These are phyloP conservation scores for Silurus meridionalis DNA, from an alignment of 2,113 vertebrate genomes.

Conservation along the genomic window DNA sequence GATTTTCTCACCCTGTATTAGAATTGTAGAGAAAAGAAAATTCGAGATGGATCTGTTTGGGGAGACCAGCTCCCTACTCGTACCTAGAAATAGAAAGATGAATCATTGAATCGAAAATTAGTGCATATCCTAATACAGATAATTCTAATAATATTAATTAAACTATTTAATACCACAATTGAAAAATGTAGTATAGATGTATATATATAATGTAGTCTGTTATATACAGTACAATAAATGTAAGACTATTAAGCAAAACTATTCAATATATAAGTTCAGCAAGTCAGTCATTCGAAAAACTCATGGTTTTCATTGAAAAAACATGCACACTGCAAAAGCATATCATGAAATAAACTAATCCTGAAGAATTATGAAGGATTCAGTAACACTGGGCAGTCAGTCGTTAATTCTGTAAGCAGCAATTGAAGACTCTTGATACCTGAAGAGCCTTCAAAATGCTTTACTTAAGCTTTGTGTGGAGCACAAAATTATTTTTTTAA, in stretches of 20 bases:
- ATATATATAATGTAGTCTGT: background rate
- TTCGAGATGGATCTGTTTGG: constrained; percentile 70
- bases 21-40: background rate
- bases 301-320: background rate
- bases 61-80: constrained; percentile 82
- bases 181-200: background rate
- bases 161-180: background rate
- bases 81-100: constrained; percentile 62
- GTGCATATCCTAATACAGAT: background rate
- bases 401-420: constrained; percentile 3
- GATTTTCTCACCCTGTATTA: background rate
- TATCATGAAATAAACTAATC: background rate
- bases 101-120: background rate
- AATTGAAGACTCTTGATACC: background rate
- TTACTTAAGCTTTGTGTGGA: background rate
- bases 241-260: background rate
- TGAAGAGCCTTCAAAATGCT: background rate
- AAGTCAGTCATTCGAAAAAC: background rate
- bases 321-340: background rate
- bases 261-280: background rate
- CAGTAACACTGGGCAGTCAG: background rate
- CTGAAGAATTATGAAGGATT: constrained; percentile 4
- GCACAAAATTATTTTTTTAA: background rate
- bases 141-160: background rate
- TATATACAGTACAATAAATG: background rate